A percentile compares a stretch with the other conserved stretches of the same genome.
phyloP scores from a whole-genome alignment of 2,113 vertebrate genomes.

The Poeciliopsis turrubarensis region DNA sequence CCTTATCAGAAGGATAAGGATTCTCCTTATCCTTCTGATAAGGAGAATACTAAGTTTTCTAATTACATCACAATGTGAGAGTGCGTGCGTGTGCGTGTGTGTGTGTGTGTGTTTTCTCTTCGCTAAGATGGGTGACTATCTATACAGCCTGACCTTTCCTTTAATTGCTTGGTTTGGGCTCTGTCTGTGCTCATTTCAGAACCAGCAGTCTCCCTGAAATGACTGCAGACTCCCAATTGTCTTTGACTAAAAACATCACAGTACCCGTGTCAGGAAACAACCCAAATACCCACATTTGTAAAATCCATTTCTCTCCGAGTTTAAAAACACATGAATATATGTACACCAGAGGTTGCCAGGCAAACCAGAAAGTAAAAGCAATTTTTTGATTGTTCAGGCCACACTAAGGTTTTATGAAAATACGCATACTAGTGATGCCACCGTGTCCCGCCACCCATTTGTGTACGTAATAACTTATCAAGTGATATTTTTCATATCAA shows the following conservation, averaged over 20 bases:
- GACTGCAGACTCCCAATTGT: slow-evolving; percentile 73
- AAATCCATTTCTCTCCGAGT: slow-evolving; percentile 30
- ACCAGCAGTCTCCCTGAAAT: slow-evolving; percentile 57
- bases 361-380: slow-evolving; percentile 39
- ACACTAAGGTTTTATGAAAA: slow-evolving; percentile 40
- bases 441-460: background rate
- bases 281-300: slow-evolving; percentile 34
- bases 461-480: background rate
- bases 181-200: slow-evolving; percentile 69
- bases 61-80: slow-evolving; percentile 25
- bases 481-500: background rate
- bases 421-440: background rate
- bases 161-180: slow-evolving; percentile 80
- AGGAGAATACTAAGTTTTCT: slow-evolving; percentile 27
- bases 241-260: slow-evolving; percentile 56
- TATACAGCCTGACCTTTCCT: slow-evolving; percentile 79
- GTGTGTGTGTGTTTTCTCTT: slow-evolving; percentile 32
- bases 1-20: too few relatives aligned
- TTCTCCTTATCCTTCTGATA: too few relatives aligned
- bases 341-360: slow-evolving; percentile 17
- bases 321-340: slow-evolving; percentile 1
- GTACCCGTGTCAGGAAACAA: slow-evolving; percentile 52
- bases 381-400: slow-evolving; percentile 19
- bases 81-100: slow-evolving; percentile 17
- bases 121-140: slow-evolving; percentile 71